Evolutionary conservation across 1,140 invertebrate genomes (phyloP), one percentile per base, ranked within the genome.

Genomic region (Lucilia cuprina): DNA sequence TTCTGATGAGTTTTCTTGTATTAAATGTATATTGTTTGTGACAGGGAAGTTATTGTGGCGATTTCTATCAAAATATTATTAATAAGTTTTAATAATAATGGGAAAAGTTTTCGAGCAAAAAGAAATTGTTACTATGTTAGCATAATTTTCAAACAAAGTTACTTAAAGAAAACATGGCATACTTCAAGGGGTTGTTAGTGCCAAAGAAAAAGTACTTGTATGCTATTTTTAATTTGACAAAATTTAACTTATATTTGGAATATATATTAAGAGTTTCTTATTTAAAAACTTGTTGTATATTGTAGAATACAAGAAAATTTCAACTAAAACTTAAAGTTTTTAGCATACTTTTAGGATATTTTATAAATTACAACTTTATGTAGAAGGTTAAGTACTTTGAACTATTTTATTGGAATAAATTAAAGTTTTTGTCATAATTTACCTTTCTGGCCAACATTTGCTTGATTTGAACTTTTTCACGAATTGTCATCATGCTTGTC

Each of bases 51-150:
- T 13, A 13, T 17, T 55, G 10, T 55, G 30, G 17, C 17, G 55
- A 60, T 55, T 82, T 65, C 3, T 13, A 78, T 78, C 75, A 49
- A 78, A 78, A 19, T 78, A 78, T 78, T 35, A 19, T 78, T 35
- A 78, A 41, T 35, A 78, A 49, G 75, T 78, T 78, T 49, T 41
- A 19, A 78, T 35, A 78, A 49, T 49, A 34, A 35, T 78, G 13
- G 30, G 34, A 35, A 17, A 35, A 78, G 41, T 78, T 78, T 78
- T 34, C 25, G 25, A 30, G 25, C 25, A 30, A 30, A 30, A 30
- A 30, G 21, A 12, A 35, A 13, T 8, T 34, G 17, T 30, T 75
- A 34, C 13, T 21, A 34, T 75, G 74, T 14, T 14, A 34, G 14
- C 55, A 60, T 60, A n/a, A 60, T n/a, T 14, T 60, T 60, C 14